Evolutionary conservation across 2,797 vertebrate genomes (phyloP), one percentile per base, ranked within the genome.

Genomic region (Coracias cyanogaster): DNA sequence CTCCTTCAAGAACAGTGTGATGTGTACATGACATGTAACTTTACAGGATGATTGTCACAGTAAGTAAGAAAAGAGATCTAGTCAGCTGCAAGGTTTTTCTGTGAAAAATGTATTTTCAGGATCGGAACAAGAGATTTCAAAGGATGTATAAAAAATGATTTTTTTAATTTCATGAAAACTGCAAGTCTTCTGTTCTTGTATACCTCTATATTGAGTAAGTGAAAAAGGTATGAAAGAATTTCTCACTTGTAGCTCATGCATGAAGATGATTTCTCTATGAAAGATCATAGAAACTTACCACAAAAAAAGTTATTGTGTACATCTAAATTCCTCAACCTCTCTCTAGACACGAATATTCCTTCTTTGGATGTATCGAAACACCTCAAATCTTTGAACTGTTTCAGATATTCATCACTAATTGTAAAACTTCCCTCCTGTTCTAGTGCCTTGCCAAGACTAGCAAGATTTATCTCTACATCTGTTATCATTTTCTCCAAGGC

Each of bases 401-500:
- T 66, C 43, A 51, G 33, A 76, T 5, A 35, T 74, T 46, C 13
- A 51, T 31, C 13, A 41, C 6, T 31, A 43, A 41, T 28, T 33
- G 8, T 72, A 51, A 76, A 87, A 69, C 4, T 57, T 87, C 5
- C 15, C 15, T 31, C 6, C 2, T 52, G 13, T 70, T 71, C 37
- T 61, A 72, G 22, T 5, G 17, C 21, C 57, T 7, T 57, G 55
- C 20, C 22, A 83, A 83, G n/a, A 46, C 26, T 48, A 21, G 33
- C 8, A 85, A 76, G 46, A 58, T 45, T 86, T 41, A 80, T 6
- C 10, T 52, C 33, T 60, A 22, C 12, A 70, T 43, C 39, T 82
- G 5, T 61, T 60, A 61, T 3, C 0, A 21, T 61, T 85, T 90
- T 61, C 35, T 62, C 43, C 0, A 0, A 89, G 49, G 48, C 3